Evolutionary conservation across 2,113 vertebrate species (phyloP), one percentile per base, ranked within the genome.

Genomic region (Grammomys dolichurus): DNA sequence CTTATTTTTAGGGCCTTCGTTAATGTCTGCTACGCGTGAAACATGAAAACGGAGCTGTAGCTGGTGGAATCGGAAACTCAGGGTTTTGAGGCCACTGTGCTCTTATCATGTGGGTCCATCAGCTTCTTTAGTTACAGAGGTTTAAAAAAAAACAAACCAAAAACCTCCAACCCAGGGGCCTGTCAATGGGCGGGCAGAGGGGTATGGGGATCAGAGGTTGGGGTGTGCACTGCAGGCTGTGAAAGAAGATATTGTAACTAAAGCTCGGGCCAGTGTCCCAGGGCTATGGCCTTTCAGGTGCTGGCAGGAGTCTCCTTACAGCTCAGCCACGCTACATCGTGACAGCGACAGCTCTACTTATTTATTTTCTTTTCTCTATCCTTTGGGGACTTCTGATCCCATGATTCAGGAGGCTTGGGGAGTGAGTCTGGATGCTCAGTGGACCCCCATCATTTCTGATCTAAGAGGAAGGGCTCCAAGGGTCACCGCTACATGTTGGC

Each of bases 1-100:
- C 91, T 98, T 98, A 98, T 98, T 98, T 98, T 98, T 98, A 98
- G 98, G 98, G 46, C 67, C 54, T 98, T 98, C 80, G 97, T 98
- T 97, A 97, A 98, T 96, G 97, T 93, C 97, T 92, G 91, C 65
- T 95, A 93, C 97, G 94, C 97, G 95, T 98, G 98, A 98, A 97
- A 92, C 94, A 95, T 98, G 98, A 98, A 97, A 97, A 89, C 76
- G 75, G 95, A 98, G 84, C 95, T 77, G 4, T 17, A 36, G 40
- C 92, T 70, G 76, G 92, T 96, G 96, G 91, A 97, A 87, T 60
- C 78, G 93, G 96, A 98, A 97, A 97, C 96, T 95, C 82, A 48
- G 93, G 97, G 89, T 97, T 97, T 98, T 96, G 96, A 97, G 96
- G 97, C 95, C 97, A 96, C 69, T 0, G 36, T 36, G 82, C 73